A percentile compares a stretch with the other conserved stretches of the same genome.
phyloP scores from a whole-genome alignment of 2,888 invertebrate species.

The Serripes groenlandicus region DNA sequence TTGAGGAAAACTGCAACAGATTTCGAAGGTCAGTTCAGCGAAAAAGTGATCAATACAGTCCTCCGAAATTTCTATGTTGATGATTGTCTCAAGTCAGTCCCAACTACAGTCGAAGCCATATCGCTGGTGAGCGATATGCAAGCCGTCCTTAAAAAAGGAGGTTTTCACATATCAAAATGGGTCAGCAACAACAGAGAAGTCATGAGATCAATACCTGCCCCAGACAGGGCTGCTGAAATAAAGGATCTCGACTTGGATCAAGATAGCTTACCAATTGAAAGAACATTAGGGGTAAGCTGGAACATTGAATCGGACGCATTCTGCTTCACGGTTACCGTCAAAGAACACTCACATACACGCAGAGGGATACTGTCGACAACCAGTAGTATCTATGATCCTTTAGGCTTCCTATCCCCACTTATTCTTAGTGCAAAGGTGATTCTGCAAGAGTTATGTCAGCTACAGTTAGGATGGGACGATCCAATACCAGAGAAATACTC shows the following conservation, averaged over 20 bases:
- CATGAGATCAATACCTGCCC: background rate
- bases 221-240: background rate
- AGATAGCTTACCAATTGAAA: constrained; percentile 41
- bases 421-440: constrained; percentile 56
- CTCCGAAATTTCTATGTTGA: background rate
- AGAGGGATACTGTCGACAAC: constrained; percentile 55
- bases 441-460: constrained; percentile 54
- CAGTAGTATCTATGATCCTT: constrained; percentile 56
- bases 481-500: constrained; percentile 27
- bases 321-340: constrained; percentile 38
- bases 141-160: background rate
- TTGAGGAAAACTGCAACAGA: constrained; percentile 41
- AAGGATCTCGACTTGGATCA: background rate
- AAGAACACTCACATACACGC: constrained; percentile 36
- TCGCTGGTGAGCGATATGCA: background rate
- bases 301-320: constrained; percentile 54
- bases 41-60: background rate
- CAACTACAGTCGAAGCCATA: background rate
- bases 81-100: background rate
- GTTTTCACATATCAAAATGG: background rate
- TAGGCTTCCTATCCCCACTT: constrained; percentile 64
- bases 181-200: background rate
- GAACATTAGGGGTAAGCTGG: constrained; percentile 59
- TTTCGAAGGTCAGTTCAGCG: constrained; percentile 17
- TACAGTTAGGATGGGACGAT: constrained; percentile 57